These are phyloP conservation scores for Hypsibius dujardini DNA, from an alignment of 1,140 invertebrate genomes.

Conservation along the genomic window DNA sequence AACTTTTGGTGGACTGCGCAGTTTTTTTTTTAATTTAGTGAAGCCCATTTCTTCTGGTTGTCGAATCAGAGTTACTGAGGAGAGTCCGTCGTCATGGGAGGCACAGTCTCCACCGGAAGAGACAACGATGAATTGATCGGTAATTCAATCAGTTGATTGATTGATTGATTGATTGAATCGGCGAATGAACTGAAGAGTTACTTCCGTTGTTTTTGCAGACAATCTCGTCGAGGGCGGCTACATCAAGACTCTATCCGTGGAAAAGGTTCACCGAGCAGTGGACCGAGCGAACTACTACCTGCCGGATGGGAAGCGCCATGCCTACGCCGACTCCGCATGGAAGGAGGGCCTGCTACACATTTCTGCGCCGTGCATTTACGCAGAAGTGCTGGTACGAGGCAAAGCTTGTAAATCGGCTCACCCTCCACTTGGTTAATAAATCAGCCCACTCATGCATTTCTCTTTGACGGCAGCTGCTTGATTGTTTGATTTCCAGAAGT, in stretches of 20 bases:
- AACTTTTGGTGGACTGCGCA: background rate
- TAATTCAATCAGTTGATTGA: background rate
- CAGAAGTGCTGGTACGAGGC: conserved; percentile 49
- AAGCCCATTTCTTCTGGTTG: too few species aligned
- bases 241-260: conserved; percentile 50
- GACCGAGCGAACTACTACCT: conserved; percentile 65
- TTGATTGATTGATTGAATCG: background rate
- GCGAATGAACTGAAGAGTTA: background rate
- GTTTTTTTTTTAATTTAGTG: conserved; percentile 18
- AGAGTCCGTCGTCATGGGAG: conserved; percentile 45
- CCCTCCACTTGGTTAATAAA: too few species aligned
- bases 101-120: conserved; percentile 54
- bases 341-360: conserved; percentile 58
- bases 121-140: conserved; percentile 64
- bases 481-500: too few species aligned
- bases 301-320: conserved; percentile 43
- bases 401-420: too few species aligned
- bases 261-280: conserved; percentile 60
- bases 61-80: too few species aligned
- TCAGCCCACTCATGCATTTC: too few species aligned
- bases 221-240: conserved; percentile 56
- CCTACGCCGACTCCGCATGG: conserved; percentile 64
- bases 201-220: conserved; percentile 34
- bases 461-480: too few species aligned
- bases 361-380: conserved; percentile 75